Evolutionary conservation across 2,888 invertebrate genomes (phyloP), one percentile per base, ranked within the genome.

Genomic region (Drosophila fungiperda): DNA sequence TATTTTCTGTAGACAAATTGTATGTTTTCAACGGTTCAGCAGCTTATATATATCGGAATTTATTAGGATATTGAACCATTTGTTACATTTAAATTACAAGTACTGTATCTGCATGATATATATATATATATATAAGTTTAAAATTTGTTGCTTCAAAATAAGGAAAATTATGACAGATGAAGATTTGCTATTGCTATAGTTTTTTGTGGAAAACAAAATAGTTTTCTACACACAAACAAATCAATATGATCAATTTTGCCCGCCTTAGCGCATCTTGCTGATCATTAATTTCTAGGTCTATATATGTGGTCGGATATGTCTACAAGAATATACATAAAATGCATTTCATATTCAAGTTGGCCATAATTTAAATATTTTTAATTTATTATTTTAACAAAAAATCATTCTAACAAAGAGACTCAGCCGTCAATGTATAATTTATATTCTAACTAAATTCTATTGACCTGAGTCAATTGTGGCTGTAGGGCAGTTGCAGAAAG

Each of bases 401-500:
- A 33, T 38, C 36, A 26, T 0, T 11, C 26, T 11, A 36, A 55
- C 38, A 55, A 36, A 26, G 12, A 23, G 45, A 45, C 15, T 35
- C 4, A 26, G 26, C 26, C 26, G 50, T n/a, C 29, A n/a, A 32
- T 32, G 50, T 32, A 6, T 11, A 12, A 32, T n/a, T n/a, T n/a
- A 32, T 32, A 32, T 52, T 32, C n/a, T 52, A 52, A 52, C 32
- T 12, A 52, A 52, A 20, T 11, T 20, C 20, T 26, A 26, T 42
- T 26, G 33, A 20, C 15, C 20, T 3, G 42, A 12, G 12, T 50
- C 23, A 38, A 23, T 49, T 58, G 20, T 36, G 29, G 59, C 90
- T 85, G 87, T 94, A 94, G 15, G 94, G 93, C 92, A 96, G 95
- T 63, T 94, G 93, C 53, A 94, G 93, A 80, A 97, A 96, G 87